phyloP scores from a whole-genome alignment of 2,888 invertebrate genomes.

The Cremastobaeus sp. region DNA sequence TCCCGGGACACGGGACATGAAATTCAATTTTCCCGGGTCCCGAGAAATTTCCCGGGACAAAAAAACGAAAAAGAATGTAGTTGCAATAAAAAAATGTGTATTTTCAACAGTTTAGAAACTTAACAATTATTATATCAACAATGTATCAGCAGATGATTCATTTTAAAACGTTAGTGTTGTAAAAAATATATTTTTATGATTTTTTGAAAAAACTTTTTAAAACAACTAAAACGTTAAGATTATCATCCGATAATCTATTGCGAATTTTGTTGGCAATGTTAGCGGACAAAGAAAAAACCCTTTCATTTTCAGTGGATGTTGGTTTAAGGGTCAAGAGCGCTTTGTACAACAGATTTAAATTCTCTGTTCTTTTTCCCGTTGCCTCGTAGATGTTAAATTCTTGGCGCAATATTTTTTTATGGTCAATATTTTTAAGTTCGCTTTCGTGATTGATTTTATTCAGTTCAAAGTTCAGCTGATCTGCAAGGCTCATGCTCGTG shows the following conservation, averaged over 20 bases:
- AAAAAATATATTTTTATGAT: background rate
- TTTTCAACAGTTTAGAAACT: background rate
- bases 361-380: constrained; percentile 4
- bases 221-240: constrained; percentile 3
- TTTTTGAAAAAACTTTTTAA: background rate
- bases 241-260: background rate
- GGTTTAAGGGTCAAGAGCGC: background rate
- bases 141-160: background rate
- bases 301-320: background rate
- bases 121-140: background rate
- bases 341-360: background rate
- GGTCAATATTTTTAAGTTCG: background rate
- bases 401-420: constrained; percentile 2
- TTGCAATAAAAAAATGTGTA: background rate
- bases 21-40: background rate
- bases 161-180: background rate
- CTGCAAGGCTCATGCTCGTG: constrained; percentile 1
- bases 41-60: background rate
- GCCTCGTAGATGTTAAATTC: constrained; percentile 1
- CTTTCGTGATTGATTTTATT: background rate
- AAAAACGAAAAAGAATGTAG: background rate
- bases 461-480: background rate
- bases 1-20: background rate
- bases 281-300: no score
- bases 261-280: constrained; percentile 2